Evolutionary conservation across 1,140 invertebrate species (phyloP), one percentile per base, ranked within the genome.

Genomic region (Drosophila lini): DNA sequence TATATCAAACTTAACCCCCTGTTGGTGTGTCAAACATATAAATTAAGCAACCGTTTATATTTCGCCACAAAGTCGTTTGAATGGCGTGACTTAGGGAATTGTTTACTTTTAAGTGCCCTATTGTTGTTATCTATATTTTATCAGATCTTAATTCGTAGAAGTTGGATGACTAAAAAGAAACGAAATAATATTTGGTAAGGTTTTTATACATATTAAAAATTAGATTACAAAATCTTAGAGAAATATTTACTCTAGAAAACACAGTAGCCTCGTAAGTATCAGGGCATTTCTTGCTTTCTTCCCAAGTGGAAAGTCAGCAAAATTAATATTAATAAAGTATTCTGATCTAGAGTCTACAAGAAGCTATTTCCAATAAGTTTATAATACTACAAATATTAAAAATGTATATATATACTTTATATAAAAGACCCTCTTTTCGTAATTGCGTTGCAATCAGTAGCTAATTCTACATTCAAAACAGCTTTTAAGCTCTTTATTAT

Each of bases 21-120:
- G 68, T 10, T 47, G 42, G 31, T 48, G 63, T 50, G 65, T 58
- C 64, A 47, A 48, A 41, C 52, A 70, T 69, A 41, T 38, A 71
- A 36, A 58, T 58, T 31, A 58, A 36, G 68, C 42, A 41, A 5
- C 10, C 28, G 63, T 56, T 56, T 70, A n/a, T n/a, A 55, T 67
- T 47, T 70, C 32, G 13, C 41, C 47, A 70, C 48, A 40, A 69
- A 44, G 28, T 32, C 32, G 11, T 57, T 69, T 69, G 19, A 13
- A 28, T 58, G 50, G 9, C 19, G 16, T 9, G 32, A 58, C 28
- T 58, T 32, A 36, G 19, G 31, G 45, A 45, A 34, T 41, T 34
- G 16, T 57, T 31, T 57, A 42, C 19, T 34, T 6, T 65, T 15
- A 15, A 10, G 7, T 13, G 13, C 19, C 41, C n/a, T 42, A 22